Base-by-base conservation (phyloP, 2,888 invertebrate species). In the Sphinx pinastri region DNA sequence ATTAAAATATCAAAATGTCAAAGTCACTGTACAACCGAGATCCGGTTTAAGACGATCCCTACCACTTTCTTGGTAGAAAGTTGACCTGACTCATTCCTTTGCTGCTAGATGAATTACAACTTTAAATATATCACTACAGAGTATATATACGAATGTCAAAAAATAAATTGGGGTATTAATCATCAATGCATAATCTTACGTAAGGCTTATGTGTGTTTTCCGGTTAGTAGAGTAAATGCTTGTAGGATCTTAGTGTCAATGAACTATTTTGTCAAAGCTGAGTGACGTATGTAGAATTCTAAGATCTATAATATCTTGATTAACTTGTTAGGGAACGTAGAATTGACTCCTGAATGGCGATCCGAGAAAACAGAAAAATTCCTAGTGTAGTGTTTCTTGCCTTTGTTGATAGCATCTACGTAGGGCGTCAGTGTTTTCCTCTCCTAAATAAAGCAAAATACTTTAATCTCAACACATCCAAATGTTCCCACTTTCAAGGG, bases 141-240 rank as follows among this genome's bases (percentile, higher is more conserved):
- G 78, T 72, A 47, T 0, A 70, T 57, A 73, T 73, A 79, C 19
- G n/a, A 5, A 66, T 71, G 52, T 0, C 47, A 51, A 68, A 57
- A 7, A n/a, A 31, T 5, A n/a, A 72, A 68, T 72, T 68, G 49
- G 71, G 58, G 70, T 76, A 79, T 84, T 77, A 82, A 79, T 83
- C 80, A 81, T 73, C 73, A 68, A 69, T 76, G 73, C 79, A 76
- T 81, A 81, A 82, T 81, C 77, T 91, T 88, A 79, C 79, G 83
- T 88, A 88, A 88, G 78, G 73, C 73, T 77, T 79, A 85, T 84
- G 85, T 89, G 71, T 88, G 89, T 91, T 85, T 88, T 81, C 87
- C 87, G 91, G 92, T 90, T 87, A 91, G 84, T 87, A 84, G 87
- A 84, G 81, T 83, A 80, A 79, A 58, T 59, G 19, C 19, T 47